These are phyloP conservation scores for Megalopta genalis DNA, from an alignment of 1,140 invertebrate species.

Conservation along the genomic window DNA sequence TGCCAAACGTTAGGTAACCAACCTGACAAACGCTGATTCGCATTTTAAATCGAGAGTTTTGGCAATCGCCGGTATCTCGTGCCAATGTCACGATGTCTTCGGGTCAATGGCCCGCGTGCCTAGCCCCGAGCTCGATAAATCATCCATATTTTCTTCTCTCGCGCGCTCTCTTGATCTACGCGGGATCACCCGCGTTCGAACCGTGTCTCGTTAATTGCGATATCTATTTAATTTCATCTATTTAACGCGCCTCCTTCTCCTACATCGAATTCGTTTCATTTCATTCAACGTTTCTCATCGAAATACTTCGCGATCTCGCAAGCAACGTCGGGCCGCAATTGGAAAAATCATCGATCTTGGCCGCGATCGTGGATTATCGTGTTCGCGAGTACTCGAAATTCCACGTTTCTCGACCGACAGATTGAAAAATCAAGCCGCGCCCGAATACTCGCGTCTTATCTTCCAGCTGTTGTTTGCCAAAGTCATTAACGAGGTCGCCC, in stretches of 20 bases:
- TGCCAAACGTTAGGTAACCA: slow-evolving; percentile 61
- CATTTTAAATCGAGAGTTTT: slow-evolving; percentile 43
- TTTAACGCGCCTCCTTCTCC: too few relatives aligned
- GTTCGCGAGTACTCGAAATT: not conserved
- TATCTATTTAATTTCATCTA: too few relatives aligned
- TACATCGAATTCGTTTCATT: too few relatives aligned
- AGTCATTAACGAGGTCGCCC: slow-evolving; percentile 6
- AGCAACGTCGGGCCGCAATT: too few relatives aligned
- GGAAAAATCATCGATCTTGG: too few relatives aligned
- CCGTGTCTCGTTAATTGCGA: too few relatives aligned
- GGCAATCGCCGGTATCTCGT: slow-evolving; percentile 6
- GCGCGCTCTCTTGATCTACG: not conserved
- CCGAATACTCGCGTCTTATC: not conserved
- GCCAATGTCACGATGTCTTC: slow-evolving; percentile 32
- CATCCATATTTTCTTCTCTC: not conserved
- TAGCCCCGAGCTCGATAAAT: not conserved
- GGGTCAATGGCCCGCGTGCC: slow-evolving; percentile 25
- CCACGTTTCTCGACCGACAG: not conserved
- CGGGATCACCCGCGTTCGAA: not conserved
- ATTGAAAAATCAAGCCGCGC: not conserved
- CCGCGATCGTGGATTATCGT: too few relatives aligned
- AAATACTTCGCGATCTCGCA: too few relatives aligned
- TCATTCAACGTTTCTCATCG: too few relatives aligned
- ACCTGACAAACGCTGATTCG: slow-evolving; percentile 12
- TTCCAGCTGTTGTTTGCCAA: slow-evolving; percentile 25